Base-by-base conservation (phyloP, 1,140 invertebrate species). In the Batillaria attramentaria region DNA sequence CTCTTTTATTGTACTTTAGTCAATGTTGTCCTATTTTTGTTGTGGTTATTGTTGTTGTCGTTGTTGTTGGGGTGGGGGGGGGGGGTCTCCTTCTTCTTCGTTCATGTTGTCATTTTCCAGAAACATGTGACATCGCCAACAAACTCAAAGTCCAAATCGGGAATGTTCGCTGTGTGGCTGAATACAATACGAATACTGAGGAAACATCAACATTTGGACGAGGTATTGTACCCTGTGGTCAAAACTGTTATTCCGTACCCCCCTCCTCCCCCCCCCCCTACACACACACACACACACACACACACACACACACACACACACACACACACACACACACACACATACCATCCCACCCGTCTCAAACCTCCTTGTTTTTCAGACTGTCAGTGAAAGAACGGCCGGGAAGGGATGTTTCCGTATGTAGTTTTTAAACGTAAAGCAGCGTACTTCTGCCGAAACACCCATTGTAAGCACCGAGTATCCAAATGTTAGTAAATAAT, bases 201-300 rank as follows among this genome's bases (percentile, higher is more conserved):
- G 66, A 69, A n/a, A 69, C 39, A 24, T 16, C 37, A 2, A 20
- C 66, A 24, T 69, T 69, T 69, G 20, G 16, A 6, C 18, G 37
- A 69, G 66, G 66, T 69, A 31, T n/a, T 31, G 2, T 28, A n/a
- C 57, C 31, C 28, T 62, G 20, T 62, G n/a, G n/a, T n/a, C n/a
- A n/a, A n/a, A n/a, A n/a, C 28, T 62, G 8, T 62, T 28, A n/a
- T 28, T 62, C 57, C 31, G 6, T 62, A 18, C 31, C 13, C 28
- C 57, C 28, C 57, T 62, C 13, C 28, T 28, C 28, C 5, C 28
- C n/a, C 57, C n/a, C 57, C n/a, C 13, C n/a, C 28, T 28, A 60
- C 24, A 65, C 16, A 35, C 62, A 65, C 62, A 35, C 62, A 65
- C 62, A 35, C 3, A 65, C 62, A 35, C 62, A 65, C 62, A 35